Evolutionary conservation across 2,113 vertebrate genomes (phyloP).

Genomic region (Melanerpes formicivorus): DNA sequence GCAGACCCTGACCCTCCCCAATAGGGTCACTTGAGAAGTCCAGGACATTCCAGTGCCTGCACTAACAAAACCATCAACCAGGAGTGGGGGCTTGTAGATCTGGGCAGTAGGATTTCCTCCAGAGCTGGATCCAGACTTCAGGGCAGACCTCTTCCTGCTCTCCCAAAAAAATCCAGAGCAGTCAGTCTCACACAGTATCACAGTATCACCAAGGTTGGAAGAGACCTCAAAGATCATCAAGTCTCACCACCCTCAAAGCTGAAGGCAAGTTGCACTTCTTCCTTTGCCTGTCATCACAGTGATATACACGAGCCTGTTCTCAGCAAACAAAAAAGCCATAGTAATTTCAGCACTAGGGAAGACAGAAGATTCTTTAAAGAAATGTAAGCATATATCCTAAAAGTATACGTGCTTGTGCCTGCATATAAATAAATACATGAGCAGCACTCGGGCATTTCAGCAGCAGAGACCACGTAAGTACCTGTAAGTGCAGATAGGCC

Average conservation of each 20-base stretch:
- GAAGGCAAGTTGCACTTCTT: neutral
- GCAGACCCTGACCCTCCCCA: neutral
- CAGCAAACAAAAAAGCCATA: neutral
- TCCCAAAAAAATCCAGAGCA: neutral
- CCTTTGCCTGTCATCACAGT: neutral
- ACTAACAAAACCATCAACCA: neutral
- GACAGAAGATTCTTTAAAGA: neutral
- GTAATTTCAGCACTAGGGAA: neutral
- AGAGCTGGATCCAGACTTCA: neutral
- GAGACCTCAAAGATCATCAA: too few species aligned
- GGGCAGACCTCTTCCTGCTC: neutral
- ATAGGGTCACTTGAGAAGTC: accelerated
- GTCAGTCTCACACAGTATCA: neutral
- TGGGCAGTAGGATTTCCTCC: neutral
- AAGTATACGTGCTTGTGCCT: neutral
- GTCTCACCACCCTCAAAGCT: neutral
- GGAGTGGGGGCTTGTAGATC: neutral
- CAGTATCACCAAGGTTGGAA: too few species aligned
- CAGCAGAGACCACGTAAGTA: neutral
- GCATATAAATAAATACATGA: neutral
- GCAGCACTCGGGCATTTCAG: neutral
- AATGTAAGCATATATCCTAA: neutral
- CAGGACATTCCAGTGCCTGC: neutral
- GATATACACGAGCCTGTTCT: neutral
- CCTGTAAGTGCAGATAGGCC: neutral